Conservation (phyloP, 2,888 invertebrate genomes). For the Drosophila stalkeri region DNA sequence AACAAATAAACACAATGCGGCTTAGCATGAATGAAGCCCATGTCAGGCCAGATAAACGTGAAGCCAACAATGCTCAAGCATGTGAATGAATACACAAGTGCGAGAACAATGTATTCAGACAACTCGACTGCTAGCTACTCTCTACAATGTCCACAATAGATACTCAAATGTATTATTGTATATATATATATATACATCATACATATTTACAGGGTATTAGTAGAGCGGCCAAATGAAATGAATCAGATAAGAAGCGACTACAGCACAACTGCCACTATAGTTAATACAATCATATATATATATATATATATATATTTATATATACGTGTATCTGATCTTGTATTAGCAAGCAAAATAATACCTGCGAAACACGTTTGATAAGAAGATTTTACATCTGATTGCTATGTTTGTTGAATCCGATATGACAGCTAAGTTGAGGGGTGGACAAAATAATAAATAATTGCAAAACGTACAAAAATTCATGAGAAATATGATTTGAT, state of each 20-base stretch:
- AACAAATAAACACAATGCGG: constrained; percentile 70
- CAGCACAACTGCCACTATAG: not conserved
- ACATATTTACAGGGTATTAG: not conserved
- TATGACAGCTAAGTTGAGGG: not conserved
- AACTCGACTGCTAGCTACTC: constrained; percentile 13
- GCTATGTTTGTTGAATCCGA: not conserved
- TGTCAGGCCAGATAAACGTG: constrained; percentile 37
- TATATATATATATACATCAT: too few relatives aligned
- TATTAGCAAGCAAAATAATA: not conserved
- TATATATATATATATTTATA: not conserved
- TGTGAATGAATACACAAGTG: constrained; percentile 38
- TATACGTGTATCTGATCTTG: not conserved
- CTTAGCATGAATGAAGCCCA: constrained; percentile 45
- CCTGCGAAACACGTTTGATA: not conserved
- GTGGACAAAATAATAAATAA: not conserved
- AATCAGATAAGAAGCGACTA: not conserved
- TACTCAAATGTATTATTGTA: too few relatives aligned
- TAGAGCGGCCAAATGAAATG: not conserved
- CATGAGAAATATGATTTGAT: not conserved
- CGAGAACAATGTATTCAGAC: not conserved
- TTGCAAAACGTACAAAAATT: not conserved
- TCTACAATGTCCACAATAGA: not conserved
- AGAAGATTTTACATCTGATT: not conserved
- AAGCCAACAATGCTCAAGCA: constrained; percentile 31
- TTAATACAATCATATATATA: not conserved